Evolutionary conservation across 2,888 invertebrate genomes (phyloP), one percentile per base, ranked within the genome.

Genomic region (Agonum fuliginosum): DNA sequence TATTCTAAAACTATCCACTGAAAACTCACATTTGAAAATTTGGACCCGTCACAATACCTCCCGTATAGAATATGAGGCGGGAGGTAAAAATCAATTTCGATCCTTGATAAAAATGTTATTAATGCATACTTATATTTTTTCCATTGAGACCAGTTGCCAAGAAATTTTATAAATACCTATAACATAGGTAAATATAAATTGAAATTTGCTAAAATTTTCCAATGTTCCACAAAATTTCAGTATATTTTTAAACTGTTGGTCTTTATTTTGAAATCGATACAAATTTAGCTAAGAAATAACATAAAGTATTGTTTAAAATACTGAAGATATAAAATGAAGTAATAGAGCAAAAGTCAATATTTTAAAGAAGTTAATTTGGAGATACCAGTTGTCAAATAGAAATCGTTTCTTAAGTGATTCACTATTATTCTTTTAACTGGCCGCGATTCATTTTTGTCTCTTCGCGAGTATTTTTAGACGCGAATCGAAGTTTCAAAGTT

Each of bases 391-490:
- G 24, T 22, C 54, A 22, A 24, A 24, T 12, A n/a, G 20, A 54
- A 51, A 54, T 27, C 22, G 54, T 12, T 54, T 54, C 54, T n/a
- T 54, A 24, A 24, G n/a, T 22, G 54, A 48, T 48, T 20, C 48
- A 20, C 48, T 20, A 48, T 48, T 48, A 20, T 20, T 48, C 24
- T 24, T 22, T 24, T 37, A 54, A 54, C 54, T 54, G 54, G 24
- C 24, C 54, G 22, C 12, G 5, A 5, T 54, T n/a, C 20, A 22
- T 54, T 51, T n/a, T 54, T 54, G 54, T 27, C 0, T 20, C 3
- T 22, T n/a, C 5, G 54, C 24, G 20, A 54, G 20, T 54, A 54
- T 54, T 54, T 54, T 54, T 54, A 24, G 22, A n/a, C 54, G 54
- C 54, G 24, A 24, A 54, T 54, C 54, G 12, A 22, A 22, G n/a